Percentiles rank a stretch among this genome's conserved stretches.
phyloP scores from a whole-genome alignment of 2,113 vertebrate species.

The Fregata magnificens region DNA sequence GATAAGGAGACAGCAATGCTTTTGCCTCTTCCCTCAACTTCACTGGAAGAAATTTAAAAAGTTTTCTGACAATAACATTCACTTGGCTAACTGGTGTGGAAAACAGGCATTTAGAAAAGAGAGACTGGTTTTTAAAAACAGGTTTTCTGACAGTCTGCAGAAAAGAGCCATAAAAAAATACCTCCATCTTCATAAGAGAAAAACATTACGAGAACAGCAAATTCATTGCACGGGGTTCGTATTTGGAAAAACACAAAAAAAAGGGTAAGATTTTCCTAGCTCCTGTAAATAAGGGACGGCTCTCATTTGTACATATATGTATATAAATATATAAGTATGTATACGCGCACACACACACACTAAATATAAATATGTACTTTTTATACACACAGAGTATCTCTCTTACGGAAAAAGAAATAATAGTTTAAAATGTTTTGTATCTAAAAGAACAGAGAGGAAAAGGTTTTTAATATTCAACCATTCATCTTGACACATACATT shows the following conservation, averaged over 20 bases:
- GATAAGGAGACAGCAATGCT: accelerated
- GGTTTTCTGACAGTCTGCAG: not conserved
- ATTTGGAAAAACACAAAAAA: not conserved
- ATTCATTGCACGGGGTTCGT: not conserved
- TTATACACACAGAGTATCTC: not conserved
- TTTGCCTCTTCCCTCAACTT: not conserved
- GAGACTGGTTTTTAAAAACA: not conserved
- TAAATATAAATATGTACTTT: not conserved
- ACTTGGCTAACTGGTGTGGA: not conserved
- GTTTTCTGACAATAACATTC: not conserved
- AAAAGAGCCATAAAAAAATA: not conserved
- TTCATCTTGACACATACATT: not conserved
- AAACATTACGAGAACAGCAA: not conserved
- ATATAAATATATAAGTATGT: not conserved
- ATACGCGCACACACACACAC: not conserved
- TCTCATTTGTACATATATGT: not conserved
- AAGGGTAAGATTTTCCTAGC: not conserved
- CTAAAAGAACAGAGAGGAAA: not conserved
- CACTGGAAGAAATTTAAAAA: not conserved
- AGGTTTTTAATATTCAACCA: not conserved
- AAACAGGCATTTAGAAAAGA: not conserved
- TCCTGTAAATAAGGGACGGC: not conserved
- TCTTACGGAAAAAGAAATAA: not conserved
- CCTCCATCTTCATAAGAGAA: not conserved
- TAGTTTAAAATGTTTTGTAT: not conserved